Conservation (phyloP, 2,888 invertebrate genomes). For the Melitaea athalia region DNA sequence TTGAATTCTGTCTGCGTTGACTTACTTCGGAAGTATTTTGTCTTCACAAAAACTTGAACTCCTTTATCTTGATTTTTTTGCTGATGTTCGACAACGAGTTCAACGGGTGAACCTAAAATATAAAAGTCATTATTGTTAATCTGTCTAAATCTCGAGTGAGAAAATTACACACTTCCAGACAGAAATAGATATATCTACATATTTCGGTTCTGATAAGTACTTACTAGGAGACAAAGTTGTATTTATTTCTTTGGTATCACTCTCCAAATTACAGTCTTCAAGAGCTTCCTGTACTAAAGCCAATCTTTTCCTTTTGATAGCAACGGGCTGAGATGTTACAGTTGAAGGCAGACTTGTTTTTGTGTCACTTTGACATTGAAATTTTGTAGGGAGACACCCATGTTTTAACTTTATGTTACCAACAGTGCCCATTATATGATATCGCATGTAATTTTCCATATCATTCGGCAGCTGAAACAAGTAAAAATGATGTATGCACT, state of each 20-base stretch:
- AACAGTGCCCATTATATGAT: slow-evolving; percentile 27
- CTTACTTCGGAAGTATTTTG: slow-evolving; percentile 1
- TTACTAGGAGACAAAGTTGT: background rate
- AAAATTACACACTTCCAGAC: no score
- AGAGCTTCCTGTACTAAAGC: slow-evolving; percentile 5
- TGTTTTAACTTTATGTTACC: slow-evolving; percentile 22
- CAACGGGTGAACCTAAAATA: background rate
- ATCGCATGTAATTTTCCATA: slow-evolving; percentile 33
- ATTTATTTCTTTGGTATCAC: background rate
- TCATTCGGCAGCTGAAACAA: slow-evolving; percentile 27
- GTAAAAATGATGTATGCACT: background rate
- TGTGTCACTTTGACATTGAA: slow-evolving; percentile 5
- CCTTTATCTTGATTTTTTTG: slow-evolving; percentile 5
- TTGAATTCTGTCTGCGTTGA: slow-evolving; percentile 2
- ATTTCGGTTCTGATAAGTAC: background rate
- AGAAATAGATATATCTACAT: background rate
- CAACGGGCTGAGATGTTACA: background rate
- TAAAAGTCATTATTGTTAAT: background rate
- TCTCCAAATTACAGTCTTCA: background rate
- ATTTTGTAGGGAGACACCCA: slow-evolving; percentile 6
- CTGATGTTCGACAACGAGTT: background rate
- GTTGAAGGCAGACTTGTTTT: background rate
- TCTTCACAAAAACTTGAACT: background rate
- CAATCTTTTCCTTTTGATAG: slow-evolving; percentile 5
- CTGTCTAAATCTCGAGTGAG: no score